These are phyloP conservation scores for Eulimnadia texana DNA, from an alignment of 1,140 invertebrate species.

Conservation along the genomic window DNA sequence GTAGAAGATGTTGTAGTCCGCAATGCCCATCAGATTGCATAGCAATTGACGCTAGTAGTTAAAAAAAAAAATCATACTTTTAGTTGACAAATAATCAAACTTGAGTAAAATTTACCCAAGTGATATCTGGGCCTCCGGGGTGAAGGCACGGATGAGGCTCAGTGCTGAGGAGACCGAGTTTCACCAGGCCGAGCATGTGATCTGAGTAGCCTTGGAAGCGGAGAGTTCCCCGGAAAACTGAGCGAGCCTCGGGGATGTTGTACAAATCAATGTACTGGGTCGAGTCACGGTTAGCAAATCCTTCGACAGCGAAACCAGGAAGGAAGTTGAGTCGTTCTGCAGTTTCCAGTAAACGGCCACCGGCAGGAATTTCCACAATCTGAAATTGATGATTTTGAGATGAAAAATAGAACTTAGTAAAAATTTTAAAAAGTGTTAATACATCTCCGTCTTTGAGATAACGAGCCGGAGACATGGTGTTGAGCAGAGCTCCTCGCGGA, in stretches of 20 bases:
- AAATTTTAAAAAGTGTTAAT: slow-evolving; percentile 15
- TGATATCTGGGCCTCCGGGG: slow-evolving; percentile 85
- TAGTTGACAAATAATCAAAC: not conserved
- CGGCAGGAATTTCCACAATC: slow-evolving; percentile 77
- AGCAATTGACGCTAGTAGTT: slow-evolving; percentile 58
- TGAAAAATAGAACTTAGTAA: slow-evolving; percentile 15
- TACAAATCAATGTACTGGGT: slow-evolving; percentile 77
- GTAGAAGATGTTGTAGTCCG: slow-evolving; percentile 75
- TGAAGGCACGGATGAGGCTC: slow-evolving; percentile 76
- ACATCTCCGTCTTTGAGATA: slow-evolving; percentile 74
- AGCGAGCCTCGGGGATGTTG: slow-evolving; percentile 67
- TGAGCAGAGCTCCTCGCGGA: slow-evolving; percentile 75
- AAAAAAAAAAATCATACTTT: slow-evolving; percentile 14
- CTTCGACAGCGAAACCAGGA: slow-evolving; percentile 92
- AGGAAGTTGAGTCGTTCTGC: slow-evolving; percentile 69
- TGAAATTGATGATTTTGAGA: slow-evolving; percentile 25
- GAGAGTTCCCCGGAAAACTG: slow-evolving; percentile 79
- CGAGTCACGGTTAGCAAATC: slow-evolving; percentile 91
- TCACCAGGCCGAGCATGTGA: slow-evolving; percentile 66
- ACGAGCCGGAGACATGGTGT: slow-evolving; percentile 73
- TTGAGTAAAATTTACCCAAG: slow-evolving; percentile 54
- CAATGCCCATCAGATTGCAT: slow-evolving; percentile 67
- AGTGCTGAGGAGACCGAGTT: slow-evolving; percentile 73
- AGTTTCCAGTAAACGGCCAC: slow-evolving; percentile 68
- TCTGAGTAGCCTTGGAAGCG: slow-evolving; percentile 55